These are phyloP conservation scores for Lepidocyrtoides sp. DNA, from an alignment of 2,888 invertebrate genomes.

Conservation along the genomic window DNA sequence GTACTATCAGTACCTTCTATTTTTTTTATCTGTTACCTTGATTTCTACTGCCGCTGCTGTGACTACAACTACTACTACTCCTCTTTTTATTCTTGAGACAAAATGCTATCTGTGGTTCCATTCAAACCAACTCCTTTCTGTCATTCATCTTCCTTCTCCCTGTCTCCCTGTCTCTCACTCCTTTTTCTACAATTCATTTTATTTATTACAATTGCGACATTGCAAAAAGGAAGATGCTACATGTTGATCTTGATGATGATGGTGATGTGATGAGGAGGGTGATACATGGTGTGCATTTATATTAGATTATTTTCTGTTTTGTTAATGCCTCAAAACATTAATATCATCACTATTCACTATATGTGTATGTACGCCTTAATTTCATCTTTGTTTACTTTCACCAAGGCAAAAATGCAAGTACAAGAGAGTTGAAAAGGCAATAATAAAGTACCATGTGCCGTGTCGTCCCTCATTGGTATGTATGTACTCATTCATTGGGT, in stretches of 20 bases:
- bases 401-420: conserved; percentile 69
- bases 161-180: neutral
- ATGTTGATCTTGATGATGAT: conserved; percentile 61
- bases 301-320: conserved; percentile 27
- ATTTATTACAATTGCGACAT: conserved; percentile 58
- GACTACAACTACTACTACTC: neutral
- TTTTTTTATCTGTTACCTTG: conserved; percentile 71
- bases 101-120: conserved; percentile 66
- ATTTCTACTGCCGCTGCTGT: conserved; percentile 41
- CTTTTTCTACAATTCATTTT: conserved; percentile 32
- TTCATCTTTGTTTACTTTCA: conserved; percentile 66
- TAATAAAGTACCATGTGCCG: neutral
- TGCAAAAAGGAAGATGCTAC: conserved; percentile 59
- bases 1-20: conserved; percentile 5
- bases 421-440: neutral
- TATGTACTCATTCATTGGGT: conserved; percentile 50
- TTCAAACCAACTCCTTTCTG: conserved; percentile 65
- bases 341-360: no score
- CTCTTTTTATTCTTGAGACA: conserved; percentile 35
- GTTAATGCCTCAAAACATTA: conserved; percentile 39
- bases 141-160: conserved; percentile 62
- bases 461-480: conserved; percentile 45
- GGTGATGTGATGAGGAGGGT: neutral
- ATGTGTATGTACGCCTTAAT: no score
- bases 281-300: conserved; percentile 31